A percentile compares a stretch with the other conserved stretches of the same genome.
These are phyloP conservation scores for Hanleya hanleyi DNA, from an alignment of 2,888 invertebrate species.

Conservation along the genomic window DNA sequence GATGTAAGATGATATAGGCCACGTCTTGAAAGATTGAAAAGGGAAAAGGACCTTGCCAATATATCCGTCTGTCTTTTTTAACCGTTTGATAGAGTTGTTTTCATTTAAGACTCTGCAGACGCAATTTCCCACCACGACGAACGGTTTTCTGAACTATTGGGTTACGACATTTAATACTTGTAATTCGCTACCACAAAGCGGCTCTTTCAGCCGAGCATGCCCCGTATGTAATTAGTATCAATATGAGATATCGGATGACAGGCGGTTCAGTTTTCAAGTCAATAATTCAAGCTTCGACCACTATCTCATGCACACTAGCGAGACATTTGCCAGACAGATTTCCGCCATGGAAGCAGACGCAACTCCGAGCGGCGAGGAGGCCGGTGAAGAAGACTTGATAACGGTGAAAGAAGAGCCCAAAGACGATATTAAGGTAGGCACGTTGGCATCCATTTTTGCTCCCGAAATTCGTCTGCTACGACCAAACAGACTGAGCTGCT, in stretches of 20 bases:
- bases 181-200: conserved; percentile 30
- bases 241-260: conserved; percentile 39
- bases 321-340: neutral
- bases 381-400: conserved; percentile 8
- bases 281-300: conserved; percentile 38
- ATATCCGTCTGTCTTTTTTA: neutral
- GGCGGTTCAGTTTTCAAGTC: conserved; percentile 41
- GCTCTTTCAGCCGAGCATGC: conserved; percentile 30
- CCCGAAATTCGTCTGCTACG: too few relatives aligned
- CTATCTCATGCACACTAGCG: conserved; percentile 31
- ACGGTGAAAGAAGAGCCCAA: conserved; percentile 23
- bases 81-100: neutral
- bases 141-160: conserved; percentile 8
- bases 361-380: neutral
- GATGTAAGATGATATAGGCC: neutral
- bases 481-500: too few relatives aligned
- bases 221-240: conserved; percentile 45
- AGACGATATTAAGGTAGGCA: conserved; percentile 31
- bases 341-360: conserved; percentile 5
- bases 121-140: conserved; percentile 7
- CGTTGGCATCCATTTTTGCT: too few relatives aligned
- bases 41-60: neutral
- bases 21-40: neutral
- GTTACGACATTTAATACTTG: conserved; percentile 21
- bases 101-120: conserved; percentile 1